These are phyloP conservation scores for Pedetes capensis DNA, from an alignment of 2,113 vertebrate genomes.

Conservation along the genomic window DNA sequence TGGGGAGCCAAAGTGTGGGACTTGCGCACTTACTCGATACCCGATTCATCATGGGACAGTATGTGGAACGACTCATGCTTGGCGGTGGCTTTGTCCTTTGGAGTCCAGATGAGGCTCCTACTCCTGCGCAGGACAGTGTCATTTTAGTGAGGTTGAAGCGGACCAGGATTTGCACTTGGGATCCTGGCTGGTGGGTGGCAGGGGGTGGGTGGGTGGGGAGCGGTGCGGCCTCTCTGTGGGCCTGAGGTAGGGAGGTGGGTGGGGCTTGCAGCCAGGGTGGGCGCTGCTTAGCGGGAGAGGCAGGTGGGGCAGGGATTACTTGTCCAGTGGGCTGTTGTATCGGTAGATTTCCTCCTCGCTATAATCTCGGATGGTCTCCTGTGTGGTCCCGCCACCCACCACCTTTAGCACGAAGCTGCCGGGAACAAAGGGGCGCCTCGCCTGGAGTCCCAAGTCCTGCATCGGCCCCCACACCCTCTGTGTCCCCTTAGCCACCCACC, in stretches of 20 bases:
- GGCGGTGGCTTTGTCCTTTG: neutral
- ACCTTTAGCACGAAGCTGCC: conserved; percentile 76
- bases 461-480: rapidly evolving
- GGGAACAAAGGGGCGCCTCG: neutral
- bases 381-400: conserved; percentile 67
- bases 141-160: too few relatives aligned
- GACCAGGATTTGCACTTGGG: too few relatives aligned
- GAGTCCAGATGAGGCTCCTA: conserved; percentile 66
- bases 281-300: neutral
- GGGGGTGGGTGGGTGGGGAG: neutral
- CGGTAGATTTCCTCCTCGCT: conserved; percentile 60
- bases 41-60: conserved; percentile 7
- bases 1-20: neutral
- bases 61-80: neutral
- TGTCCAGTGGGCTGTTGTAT: conserved; percentile 70
- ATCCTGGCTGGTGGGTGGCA: neutral
- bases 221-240: neutral
- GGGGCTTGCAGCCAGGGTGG: too few relatives aligned
- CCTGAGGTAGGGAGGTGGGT: neutral
- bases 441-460: too few relatives aligned
- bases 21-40: conserved; percentile 58
- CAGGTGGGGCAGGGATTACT: conserved; percentile 13
- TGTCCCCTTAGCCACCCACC: rapidly evolving
- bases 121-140: neutral
- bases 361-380: conserved; percentile 57